Percentiles rank a stretch among this genome's conserved stretches.
Evolutionary conservation across 2,797 vertebrate species (phyloP).

Genomic region (Cryptoblepharus egeriae): DNA sequence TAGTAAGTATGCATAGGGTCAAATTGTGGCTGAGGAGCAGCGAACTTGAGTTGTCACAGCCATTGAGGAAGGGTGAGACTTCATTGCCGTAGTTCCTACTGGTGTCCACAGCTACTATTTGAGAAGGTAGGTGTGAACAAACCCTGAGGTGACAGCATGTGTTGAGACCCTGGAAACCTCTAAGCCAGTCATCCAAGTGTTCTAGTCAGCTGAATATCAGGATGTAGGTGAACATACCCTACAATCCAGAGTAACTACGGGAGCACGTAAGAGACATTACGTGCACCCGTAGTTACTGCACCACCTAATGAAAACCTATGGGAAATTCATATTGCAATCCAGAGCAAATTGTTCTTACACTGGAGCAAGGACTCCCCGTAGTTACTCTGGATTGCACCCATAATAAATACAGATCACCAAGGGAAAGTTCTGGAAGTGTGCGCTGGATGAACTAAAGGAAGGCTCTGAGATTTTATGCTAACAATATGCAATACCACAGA

Average conservation of each 20-base stretch:
- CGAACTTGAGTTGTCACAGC: background rate
- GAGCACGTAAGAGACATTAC: too few relatives aligned
- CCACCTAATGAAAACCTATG: too few relatives aligned
- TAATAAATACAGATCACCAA: background rate
- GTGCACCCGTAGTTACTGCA: too few relatives aligned
- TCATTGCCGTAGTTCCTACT: background rate
- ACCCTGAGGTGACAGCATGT: background rate
- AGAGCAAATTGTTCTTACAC: too few relatives aligned
- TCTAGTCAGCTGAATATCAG: background rate
- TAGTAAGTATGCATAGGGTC: background rate
- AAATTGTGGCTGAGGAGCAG: background rate
- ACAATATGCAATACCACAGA: too few relatives aligned
- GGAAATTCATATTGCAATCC: too few relatives aligned
- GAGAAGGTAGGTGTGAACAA: background rate
- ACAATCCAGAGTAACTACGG: too few relatives aligned
- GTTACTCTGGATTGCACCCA: background rate
- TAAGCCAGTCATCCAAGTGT: background rate
- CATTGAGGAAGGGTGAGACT: background rate
- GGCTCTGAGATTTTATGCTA: background rate
- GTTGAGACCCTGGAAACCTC: background rate
- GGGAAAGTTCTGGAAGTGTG: background rate
- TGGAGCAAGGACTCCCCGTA: too few relatives aligned
- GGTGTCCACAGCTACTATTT: background rate
- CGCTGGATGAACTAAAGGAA: background rate
- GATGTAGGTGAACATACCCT: too few relatives aligned